A percentile compares a stretch with the other conserved stretches of the same genome.
Evolutionary conservation across 2,888 invertebrate species (phyloP).

Genomic region (Brachyptera putata): DNA sequence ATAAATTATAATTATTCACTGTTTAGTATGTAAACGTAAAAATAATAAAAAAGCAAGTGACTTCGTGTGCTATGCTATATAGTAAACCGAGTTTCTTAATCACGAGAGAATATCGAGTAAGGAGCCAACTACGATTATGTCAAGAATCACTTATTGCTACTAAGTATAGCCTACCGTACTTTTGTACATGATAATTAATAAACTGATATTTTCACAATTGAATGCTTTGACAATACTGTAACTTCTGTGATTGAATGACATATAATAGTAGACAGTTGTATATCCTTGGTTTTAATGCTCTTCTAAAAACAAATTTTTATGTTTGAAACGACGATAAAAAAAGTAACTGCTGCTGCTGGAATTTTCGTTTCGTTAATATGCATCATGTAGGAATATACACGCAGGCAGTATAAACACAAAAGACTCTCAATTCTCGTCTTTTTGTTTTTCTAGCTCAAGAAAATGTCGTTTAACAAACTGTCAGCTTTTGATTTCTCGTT

Average conservation of each 20-base stretch:
- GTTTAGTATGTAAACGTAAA: background rate
- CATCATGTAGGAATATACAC: background rate
- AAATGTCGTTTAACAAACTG: background rate
- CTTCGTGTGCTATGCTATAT: too few species aligned
- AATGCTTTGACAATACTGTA: too few species aligned
- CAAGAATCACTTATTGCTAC: too few species aligned
- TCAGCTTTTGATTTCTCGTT: conserved; percentile 9
- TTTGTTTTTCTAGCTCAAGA: background rate
- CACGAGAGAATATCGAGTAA: too few species aligned
- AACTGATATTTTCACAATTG: too few species aligned
- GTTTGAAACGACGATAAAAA: background rate
- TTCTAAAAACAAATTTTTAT: conserved; percentile 5
- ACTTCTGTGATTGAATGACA: too few species aligned
- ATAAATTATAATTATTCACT: too few species aligned
- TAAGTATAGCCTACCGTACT: too few species aligned
- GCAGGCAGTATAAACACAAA: background rate
- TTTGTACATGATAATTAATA: too few species aligned
- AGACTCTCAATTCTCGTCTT: background rate
- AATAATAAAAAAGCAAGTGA: background rate
- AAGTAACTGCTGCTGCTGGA: background rate
- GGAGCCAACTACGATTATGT: too few species aligned
- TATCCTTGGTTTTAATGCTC: background rate
- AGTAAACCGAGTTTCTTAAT: too few species aligned
- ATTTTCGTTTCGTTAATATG: background rate
- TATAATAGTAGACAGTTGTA: too few species aligned